These are phyloP conservation scores for Lucinisca nassula DNA, from an alignment of 2,888 invertebrate genomes.

Conservation along the genomic window DNA sequence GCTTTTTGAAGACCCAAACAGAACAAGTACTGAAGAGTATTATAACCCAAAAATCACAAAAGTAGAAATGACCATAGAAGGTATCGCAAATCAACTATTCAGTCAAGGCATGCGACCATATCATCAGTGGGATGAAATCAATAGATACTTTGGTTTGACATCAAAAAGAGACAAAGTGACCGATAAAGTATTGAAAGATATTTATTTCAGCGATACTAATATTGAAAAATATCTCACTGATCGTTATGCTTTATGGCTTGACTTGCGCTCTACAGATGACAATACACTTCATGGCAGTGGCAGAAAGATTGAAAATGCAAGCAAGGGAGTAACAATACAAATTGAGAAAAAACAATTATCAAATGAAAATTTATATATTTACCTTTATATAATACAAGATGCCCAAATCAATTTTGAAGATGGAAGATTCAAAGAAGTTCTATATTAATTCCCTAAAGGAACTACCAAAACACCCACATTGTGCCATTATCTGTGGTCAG, in stretches of 20 bases:
- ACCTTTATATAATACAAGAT: conserved; percentile 56
- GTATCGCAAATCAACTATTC: conserved; percentile 67
- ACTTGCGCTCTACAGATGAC: too few relatives aligned
- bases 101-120: too few relatives aligned
- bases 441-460: too few relatives aligned
- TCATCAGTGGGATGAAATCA: conserved; percentile 68
- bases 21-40: conserved; percentile 28
- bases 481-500: too few relatives aligned
- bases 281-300: too few relatives aligned
- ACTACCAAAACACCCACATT: too few relatives aligned
- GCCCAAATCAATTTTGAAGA: conserved; percentile 60
- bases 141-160: conserved; percentile 40
- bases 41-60: conserved; percentile 62
- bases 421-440: too few relatives aligned
- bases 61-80: conserved; percentile 63
- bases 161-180: conserved; percentile 31
- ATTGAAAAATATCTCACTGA: too few relatives aligned
- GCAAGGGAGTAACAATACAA: too few relatives aligned
- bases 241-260: too few relatives aligned
- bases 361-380: conserved; percentile 41
- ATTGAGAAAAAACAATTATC: conserved; percentile 49
- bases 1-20: conserved; percentile 57
- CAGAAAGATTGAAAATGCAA: too few relatives aligned
- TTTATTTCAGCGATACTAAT: conserved; percentile 13
- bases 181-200: conserved; percentile 36